Evolutionary conservation across 2,888 invertebrate genomes (phyloP).

Genomic region (Lycia hirtaria): DNA sequence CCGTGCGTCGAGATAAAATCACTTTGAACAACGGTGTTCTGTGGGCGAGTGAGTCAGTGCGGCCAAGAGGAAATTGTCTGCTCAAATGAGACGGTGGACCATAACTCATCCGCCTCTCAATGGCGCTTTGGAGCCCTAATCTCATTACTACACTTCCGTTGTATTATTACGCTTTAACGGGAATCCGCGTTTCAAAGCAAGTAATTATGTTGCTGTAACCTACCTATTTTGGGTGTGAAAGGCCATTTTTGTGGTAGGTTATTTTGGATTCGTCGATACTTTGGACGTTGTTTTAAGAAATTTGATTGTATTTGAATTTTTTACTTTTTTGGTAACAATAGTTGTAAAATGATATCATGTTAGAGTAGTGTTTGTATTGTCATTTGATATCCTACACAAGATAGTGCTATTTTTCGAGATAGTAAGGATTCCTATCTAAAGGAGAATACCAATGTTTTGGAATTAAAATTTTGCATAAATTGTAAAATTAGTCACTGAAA

Average conservation of each 20-base stretch:
- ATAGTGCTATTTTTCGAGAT: no score
- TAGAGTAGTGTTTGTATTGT: no score
- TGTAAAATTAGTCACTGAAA: no score
- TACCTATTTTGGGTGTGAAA: conserved; percentile 18
- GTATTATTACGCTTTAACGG: conserved; percentile 47
- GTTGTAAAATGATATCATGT: no score
- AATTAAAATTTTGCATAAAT: no score
- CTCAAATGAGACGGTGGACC: conserved; percentile 48
- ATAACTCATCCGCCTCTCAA: conserved; percentile 72
- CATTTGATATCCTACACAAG: no score
- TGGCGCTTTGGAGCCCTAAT: conserved; percentile 67
- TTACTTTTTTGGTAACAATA: neutral
- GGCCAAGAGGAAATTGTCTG: conserved; percentile 72
- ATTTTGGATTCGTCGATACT: neutral
- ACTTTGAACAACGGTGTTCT: conserved; percentile 66
- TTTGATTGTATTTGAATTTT: neutral
- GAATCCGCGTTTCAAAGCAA: conserved; percentile 13
- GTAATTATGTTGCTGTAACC: conserved; percentile 24
- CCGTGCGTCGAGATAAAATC: conserved; percentile 57
- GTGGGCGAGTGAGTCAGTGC: conserved; percentile 49
- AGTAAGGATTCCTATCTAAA: no score
- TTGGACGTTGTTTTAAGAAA: neutral
- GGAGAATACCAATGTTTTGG: no score
- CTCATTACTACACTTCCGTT: conserved; percentile 61
- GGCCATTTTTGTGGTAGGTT: neutral